Evolutionary conservation across 2,888 invertebrate genomes (phyloP).

Genomic region (Beris morrisii): DNA sequence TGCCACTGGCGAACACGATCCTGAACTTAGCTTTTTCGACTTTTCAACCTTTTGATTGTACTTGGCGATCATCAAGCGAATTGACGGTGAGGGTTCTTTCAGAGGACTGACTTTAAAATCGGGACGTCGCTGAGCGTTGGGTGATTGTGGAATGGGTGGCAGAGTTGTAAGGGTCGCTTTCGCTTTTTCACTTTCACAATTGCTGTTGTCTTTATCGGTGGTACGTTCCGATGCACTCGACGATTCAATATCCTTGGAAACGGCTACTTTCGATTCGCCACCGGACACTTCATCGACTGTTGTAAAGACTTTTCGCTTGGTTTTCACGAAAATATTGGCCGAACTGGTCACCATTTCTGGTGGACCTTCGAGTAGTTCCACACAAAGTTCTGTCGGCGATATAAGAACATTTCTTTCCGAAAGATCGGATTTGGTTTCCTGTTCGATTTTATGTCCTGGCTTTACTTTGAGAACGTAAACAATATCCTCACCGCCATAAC

Average conservation of each 20-base stretch:
- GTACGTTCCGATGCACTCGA: slow-evolving; percentile 39
- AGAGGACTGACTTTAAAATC: slow-evolving; percentile 53
- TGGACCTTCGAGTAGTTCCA: slow-evolving; percentile 41
- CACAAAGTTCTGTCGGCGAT: slow-evolving; percentile 43
- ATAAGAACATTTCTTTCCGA: slow-evolving; percentile 40
- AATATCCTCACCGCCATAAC: slow-evolving; percentile 49
- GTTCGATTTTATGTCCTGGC: slow-evolving; percentile 51
- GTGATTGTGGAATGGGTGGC: slow-evolving; percentile 65
- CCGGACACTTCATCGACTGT: slow-evolving; percentile 60
- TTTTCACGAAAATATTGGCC: slow-evolving; percentile 76
- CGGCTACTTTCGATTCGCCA: slow-evolving; percentile 23
- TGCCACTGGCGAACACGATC: slow-evolving; percentile 65
- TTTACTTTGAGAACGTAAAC: slow-evolving; percentile 54
- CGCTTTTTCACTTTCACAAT: slow-evolving; percentile 23
- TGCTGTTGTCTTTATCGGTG: slow-evolving; percentile 37
- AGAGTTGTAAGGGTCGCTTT: slow-evolving; percentile 42
- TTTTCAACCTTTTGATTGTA: slow-evolving; percentile 57
- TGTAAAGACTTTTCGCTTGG: slow-evolving; percentile 77
- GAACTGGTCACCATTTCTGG: slow-evolving; percentile 40
- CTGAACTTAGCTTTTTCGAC: slow-evolving; percentile 59
- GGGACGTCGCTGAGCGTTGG: slow-evolving; percentile 60
- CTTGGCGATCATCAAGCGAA: slow-evolving; percentile 69
- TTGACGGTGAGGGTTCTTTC: slow-evolving; percentile 71
- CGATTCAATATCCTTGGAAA: slow-evolving; percentile 39
- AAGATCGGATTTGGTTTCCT: slow-evolving; percentile 37